These are phyloP conservation scores for Gorsachius goisagi DNA, from an alignment of 2,113 vertebrate species.

Conservation along the genomic window DNA sequence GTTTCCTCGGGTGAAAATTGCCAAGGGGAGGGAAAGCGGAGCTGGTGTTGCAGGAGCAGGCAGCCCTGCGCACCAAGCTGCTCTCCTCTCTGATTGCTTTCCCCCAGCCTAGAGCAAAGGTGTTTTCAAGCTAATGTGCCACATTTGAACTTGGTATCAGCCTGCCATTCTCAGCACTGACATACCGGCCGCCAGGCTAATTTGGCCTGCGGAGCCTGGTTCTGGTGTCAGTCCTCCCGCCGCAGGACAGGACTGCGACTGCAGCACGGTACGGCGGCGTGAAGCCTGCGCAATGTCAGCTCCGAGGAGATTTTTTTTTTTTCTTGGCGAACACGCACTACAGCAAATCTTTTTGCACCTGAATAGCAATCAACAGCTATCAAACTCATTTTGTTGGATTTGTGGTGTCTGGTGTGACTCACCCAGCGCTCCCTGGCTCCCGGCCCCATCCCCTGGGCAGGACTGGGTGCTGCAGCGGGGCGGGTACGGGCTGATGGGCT, in stretches of 20 bases:
- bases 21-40: background rate
- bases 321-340: background rate
- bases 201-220: background rate
- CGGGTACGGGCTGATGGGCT: background rate
- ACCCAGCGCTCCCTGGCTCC: fast-evolving
- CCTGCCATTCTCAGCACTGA: background rate
- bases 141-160: background rate
- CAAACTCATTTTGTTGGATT: background rate
- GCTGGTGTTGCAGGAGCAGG: background rate
- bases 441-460: background rate
- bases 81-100: background rate
- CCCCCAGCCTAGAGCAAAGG: background rate
- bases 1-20: background rate
- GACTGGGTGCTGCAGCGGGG: background rate
- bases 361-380: background rate
- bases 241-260: fast-evolving
- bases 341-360: background rate
- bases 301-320: background rate
- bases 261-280: fast-evolving
- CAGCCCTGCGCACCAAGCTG: fast-evolving
- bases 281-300: background rate
- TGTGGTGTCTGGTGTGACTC: background rate
- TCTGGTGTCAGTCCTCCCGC: background rate
- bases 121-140: background rate
- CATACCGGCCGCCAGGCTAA: fast-evolving